Evolutionary conservation across 64 coral and sea anemone species (phyloP), one percentile per base, ranked within the genome.

Genomic region (Actinia tenebrosa): DNA sequence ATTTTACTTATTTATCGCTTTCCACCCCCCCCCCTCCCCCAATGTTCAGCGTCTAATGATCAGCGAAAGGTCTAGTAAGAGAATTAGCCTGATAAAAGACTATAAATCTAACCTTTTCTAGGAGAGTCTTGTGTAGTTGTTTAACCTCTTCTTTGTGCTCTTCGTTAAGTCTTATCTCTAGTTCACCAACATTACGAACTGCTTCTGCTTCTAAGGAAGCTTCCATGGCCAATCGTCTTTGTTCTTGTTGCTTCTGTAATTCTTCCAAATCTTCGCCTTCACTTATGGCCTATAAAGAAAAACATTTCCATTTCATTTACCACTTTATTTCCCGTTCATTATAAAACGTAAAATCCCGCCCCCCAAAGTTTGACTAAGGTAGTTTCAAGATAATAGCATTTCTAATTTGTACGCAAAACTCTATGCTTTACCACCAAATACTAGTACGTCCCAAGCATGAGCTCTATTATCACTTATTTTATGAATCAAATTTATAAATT

Each of bases 131-230:
- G 72, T 95, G 87, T 13, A 69, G 45, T 23, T 98, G 90, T 82
- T 98, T 94, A 5, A 98, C 88, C 5, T 94, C 88, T 20, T 95
- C 85, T 77, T 87, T 90, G 77, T 98, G 86, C n/a, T 95, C 88
- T 55, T 92, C 93, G 16, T 92, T 88, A 3, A 95, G 80, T 83
- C 72, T 94, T 68, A 92, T 98, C 53, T 56, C 86, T 45, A 98
- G 88, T 82, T 95, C 96, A 23, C 89, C 93, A 45, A 72, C 61
- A 42, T 91, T 71, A 11, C 93, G 90, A 53, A 79, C 83, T 79
- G 95, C 87, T 37, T 98, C 90, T 9, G 88, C 88, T 7, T 98
- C 96, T 53, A 95, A 98, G 16, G 85, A 84, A n/a, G 87, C 81
- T 64, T 98, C 96, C 52, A 98, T 27, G 1, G 93, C 96, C 16